phyloP scores from a whole-genome alignment of 2,113 vertebrate genomes.

The Paedocypris sp. region DNA sequence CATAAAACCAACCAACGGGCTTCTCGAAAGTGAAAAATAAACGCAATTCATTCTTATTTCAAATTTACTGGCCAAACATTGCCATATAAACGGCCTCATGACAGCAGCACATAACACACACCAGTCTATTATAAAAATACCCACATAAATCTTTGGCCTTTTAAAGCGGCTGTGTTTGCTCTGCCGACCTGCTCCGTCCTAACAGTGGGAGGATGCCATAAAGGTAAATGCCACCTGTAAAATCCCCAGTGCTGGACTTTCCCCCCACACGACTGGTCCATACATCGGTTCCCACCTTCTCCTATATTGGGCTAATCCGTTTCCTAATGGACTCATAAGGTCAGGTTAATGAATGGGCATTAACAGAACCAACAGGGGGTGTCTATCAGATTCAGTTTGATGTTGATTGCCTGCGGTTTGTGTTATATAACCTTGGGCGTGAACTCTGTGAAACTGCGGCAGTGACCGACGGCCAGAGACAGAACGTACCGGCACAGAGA shows the following conservation, averaged over 20 bases:
- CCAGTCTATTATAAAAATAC: slow-evolving; percentile 3
- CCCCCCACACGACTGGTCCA: background rate
- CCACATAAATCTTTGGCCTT: background rate
- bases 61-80: slow-evolving; percentile 3
- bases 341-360: slow-evolving; percentile 25
- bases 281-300: slow-evolving; percentile 4
- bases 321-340: slow-evolving; percentile 24
- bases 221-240: background rate
- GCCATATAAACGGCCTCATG: slow-evolving; percentile 9
- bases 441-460: slow-evolving; percentile 37
- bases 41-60: too few relatives aligned
- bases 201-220: background rate
- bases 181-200: background rate
- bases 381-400: slow-evolving; percentile 37
- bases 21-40: background rate
- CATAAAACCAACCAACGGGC: slow-evolving; percentile 6
- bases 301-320: slow-evolving; percentile 1
- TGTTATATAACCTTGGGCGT: slow-evolving; percentile 37
- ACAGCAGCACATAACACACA: background rate
- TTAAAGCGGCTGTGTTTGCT: background rate
- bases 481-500: background rate
- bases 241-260: background rate
- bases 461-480: slow-evolving; percentile 14
- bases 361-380: slow-evolving; percentile 22
- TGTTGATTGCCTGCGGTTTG: slow-evolving; percentile 35